Evolutionary conservation across 2,888 invertebrate genomes (phyloP).

Genomic region (Nymphalis c-album): DNA sequence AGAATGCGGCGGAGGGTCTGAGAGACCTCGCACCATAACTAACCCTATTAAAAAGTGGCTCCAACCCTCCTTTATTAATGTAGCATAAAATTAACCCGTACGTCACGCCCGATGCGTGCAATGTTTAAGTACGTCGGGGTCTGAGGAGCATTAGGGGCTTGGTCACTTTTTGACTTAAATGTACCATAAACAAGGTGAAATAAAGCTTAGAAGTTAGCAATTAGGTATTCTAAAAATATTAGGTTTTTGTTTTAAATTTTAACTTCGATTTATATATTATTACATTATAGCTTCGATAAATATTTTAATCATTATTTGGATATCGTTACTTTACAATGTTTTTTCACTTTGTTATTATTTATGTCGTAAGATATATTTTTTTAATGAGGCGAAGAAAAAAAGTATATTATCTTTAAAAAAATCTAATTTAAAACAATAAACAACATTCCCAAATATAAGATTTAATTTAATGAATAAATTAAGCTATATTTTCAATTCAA

Average conservation of each 20-base stretch:
- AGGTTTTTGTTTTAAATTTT: no score
- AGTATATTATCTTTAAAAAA: no score
- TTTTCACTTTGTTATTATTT: no score
- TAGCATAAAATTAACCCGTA: conserved; percentile 79
- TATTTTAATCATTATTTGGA: no score
- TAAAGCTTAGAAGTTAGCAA: conserved; percentile 21
- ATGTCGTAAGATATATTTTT: no score
- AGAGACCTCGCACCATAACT: conserved; percentile 70
- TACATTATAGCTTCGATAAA: no score
- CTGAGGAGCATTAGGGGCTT: conserved; percentile 41
- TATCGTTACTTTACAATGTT: no score
- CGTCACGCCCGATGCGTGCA: conserved; percentile 68
- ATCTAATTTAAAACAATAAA: no score
- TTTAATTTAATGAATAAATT: neutral
- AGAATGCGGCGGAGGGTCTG: conserved; percentile 57
- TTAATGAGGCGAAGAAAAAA: no score
- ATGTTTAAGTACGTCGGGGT: conserved; percentile 56
- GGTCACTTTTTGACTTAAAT: conserved; percentile 40
- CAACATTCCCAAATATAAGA: neutral
- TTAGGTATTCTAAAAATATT: conserved; percentile 1
- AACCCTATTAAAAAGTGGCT: conserved; percentile 78
- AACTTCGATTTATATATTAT: no score
- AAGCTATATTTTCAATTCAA: neutral
- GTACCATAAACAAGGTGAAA: conserved; percentile 34
- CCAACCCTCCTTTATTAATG: conserved; percentile 72